Percentiles rank a stretch among this genome's conserved stretches.
phyloP scores from a whole-genome alignment of 2,888 invertebrate genomes.

The Lycophotia porphyrea region DNA sequence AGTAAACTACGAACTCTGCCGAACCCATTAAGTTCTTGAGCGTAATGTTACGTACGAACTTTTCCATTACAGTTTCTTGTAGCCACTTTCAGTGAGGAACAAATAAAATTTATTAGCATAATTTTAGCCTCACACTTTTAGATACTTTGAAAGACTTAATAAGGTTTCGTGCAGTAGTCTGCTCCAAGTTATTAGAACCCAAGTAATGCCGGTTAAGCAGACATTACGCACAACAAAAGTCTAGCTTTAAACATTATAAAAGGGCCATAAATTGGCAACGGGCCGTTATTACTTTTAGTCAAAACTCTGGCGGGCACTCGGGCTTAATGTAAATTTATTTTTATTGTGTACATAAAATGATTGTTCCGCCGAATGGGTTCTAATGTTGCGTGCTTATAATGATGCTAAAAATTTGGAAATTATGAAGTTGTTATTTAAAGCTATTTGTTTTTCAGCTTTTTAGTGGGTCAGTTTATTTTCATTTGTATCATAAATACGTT shows the following conservation, averaged over 20 bases:
- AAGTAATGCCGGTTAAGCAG: slow-evolving; percentile 48
- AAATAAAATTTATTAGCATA: slow-evolving; percentile 57
- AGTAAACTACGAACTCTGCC: slow-evolving; percentile 34
- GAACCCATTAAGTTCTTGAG: slow-evolving; percentile 35
- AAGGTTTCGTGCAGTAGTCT: slow-evolving; percentile 30
- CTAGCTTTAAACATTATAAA: slow-evolving; percentile 60
- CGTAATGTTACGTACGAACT: slow-evolving; percentile 38
- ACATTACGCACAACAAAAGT: slow-evolving; percentile 60
- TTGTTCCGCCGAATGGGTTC: slow-evolving; percentile 63
- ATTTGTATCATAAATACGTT: neutral
- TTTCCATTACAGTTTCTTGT: slow-evolving; percentile 47
- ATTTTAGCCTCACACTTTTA: slow-evolving; percentile 30
- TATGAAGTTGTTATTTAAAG: slow-evolving; percentile 37
- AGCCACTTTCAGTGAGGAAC: slow-evolving; percentile 21
- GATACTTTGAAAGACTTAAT: slow-evolving; percentile 50
- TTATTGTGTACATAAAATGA: slow-evolving; percentile 66
- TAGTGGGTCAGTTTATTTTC: slow-evolving; percentile 11
- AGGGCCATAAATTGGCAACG: slow-evolving; percentile 67
- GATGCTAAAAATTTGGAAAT: slow-evolving; percentile 36
- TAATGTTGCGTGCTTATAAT: slow-evolving; percentile 50
- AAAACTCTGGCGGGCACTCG: slow-evolving; percentile 64
- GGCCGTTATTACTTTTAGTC: slow-evolving; percentile 69
- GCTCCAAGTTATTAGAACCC: slow-evolving; percentile 48
- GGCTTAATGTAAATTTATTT: slow-evolving; percentile 74
- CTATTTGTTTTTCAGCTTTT: slow-evolving; percentile 22